phyloP scores from a whole-genome alignment of 2,113 vertebrate genomes.

The Todiramphus saurophagus region DNA sequence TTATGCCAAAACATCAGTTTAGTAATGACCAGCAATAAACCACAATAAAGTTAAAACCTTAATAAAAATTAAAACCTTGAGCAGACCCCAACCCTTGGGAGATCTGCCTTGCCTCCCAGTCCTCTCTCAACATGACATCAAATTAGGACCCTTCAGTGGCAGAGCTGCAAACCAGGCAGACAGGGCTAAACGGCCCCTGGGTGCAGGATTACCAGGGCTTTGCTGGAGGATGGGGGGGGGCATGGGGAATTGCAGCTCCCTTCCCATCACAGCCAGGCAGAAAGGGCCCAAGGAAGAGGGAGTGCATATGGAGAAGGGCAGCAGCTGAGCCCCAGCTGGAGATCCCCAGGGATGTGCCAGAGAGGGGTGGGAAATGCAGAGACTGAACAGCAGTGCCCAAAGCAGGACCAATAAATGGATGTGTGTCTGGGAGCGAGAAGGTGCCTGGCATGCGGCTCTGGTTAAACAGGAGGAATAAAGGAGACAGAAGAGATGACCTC shows the following conservation, averaged over 20 bases:
- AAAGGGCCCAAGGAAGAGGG: background rate
- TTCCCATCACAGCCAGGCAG: background rate
- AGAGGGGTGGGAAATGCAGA: background rate
- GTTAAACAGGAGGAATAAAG: background rate
- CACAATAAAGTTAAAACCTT: background rate
- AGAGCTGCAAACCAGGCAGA: constrained; percentile 47
- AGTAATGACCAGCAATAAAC: background rate
- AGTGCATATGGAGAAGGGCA: background rate
- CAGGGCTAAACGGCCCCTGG: constrained; percentile 40
- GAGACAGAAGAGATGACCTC: background rate
- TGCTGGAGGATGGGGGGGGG: background rate
- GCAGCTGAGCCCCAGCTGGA: constrained; percentile 40
- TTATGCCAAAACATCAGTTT: background rate
- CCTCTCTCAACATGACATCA: constrained; percentile 41
- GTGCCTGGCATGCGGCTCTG: background rate
- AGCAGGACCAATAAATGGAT: background rate
- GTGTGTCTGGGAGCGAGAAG: background rate
- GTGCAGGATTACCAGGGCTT: constrained; percentile 41
- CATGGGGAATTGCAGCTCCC: background rate
- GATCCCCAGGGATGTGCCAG: background rate
- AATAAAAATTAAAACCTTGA: background rate
- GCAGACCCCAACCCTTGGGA: background rate
- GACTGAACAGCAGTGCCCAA: background rate
- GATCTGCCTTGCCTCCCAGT: background rate
- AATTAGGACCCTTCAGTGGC: constrained; percentile 51